phyloP scores from a whole-genome alignment of 2,113 vertebrate genomes.

The Physeter macrocephalus region DNA sequence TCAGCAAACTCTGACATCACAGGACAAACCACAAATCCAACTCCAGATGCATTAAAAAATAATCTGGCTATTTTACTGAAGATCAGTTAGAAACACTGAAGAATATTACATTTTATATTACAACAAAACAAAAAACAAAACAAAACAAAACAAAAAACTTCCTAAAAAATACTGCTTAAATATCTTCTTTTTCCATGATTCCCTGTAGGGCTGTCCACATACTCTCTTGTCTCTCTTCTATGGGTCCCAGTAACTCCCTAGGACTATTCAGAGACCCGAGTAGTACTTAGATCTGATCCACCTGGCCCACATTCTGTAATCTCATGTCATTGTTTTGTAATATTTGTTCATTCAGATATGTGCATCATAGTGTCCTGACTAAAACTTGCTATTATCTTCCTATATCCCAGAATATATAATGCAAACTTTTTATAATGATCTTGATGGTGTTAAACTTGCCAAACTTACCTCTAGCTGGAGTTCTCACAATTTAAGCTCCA shows the following conservation, averaged over 20 bases:
- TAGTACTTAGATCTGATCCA: background rate
- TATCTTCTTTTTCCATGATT: background rate
- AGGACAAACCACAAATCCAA: background rate
- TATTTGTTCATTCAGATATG: background rate
- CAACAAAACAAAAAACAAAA: background rate
- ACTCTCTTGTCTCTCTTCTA: background rate
- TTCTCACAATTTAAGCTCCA: background rate
- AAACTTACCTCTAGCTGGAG: background rate
- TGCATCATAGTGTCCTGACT: background rate
- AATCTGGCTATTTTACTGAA: background rate
- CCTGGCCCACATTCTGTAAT: background rate
- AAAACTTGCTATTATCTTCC: background rate
- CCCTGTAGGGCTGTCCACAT: background rate
- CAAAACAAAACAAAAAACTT: background rate
- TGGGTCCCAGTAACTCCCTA: background rate
- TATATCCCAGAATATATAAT: background rate
- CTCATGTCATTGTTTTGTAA: background rate
- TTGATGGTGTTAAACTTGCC: background rate
- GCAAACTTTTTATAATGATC: background rate
- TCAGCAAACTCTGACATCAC: background rate
- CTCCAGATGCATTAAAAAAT: background rate
- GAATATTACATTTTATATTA: background rate
- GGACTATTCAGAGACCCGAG: background rate
- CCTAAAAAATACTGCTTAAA: background rate
- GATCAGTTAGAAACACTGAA: background rate